Conservation (phyloP, 2,888 invertebrate species). For the Mechanitis mazaeus region DNA sequence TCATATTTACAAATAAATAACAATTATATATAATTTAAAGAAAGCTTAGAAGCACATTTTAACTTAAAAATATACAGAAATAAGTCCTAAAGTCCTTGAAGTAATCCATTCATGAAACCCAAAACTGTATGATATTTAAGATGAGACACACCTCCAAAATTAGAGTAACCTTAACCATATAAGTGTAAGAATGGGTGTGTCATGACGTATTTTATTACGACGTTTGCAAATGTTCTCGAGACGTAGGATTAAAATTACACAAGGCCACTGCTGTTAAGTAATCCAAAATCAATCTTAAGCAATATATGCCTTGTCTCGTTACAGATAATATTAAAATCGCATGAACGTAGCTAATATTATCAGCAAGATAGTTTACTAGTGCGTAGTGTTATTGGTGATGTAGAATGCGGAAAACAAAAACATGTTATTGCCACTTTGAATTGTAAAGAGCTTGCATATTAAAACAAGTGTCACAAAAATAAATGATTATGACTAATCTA, state of each 20-base stretch:
- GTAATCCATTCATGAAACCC: background rate
- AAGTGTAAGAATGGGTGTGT: constrained; percentile 71
- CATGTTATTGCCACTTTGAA: constrained; percentile 20
- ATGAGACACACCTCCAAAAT: background rate
- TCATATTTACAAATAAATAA: too few relatives aligned
- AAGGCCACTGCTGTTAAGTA: constrained; percentile 53
- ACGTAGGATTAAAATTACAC: constrained; percentile 60
- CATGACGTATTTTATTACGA: constrained; percentile 63
- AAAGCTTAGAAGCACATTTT: too few relatives aligned
- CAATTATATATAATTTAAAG: too few relatives aligned
- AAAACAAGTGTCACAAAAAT: background rate
- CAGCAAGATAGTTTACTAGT: constrained; percentile 14
- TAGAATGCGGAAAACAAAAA: constrained; percentile 21
- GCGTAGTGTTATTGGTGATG: constrained; percentile 15
- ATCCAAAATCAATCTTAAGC: constrained; percentile 42
- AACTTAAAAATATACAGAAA: too few relatives aligned
- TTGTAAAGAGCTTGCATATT: background rate
- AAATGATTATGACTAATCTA: too few relatives aligned
- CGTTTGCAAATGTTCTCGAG: constrained; percentile 50
- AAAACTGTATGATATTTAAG: background rate
- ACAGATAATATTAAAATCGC: constrained; percentile 15
- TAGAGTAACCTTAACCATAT: constrained; percentile 57
- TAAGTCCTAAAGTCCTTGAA: too few relatives aligned
- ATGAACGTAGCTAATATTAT: constrained; percentile 18
- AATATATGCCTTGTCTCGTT: constrained; percentile 49